Base-by-base conservation (phyloP, 2,888 invertebrate species). In the Neelides folsomi region DNA sequence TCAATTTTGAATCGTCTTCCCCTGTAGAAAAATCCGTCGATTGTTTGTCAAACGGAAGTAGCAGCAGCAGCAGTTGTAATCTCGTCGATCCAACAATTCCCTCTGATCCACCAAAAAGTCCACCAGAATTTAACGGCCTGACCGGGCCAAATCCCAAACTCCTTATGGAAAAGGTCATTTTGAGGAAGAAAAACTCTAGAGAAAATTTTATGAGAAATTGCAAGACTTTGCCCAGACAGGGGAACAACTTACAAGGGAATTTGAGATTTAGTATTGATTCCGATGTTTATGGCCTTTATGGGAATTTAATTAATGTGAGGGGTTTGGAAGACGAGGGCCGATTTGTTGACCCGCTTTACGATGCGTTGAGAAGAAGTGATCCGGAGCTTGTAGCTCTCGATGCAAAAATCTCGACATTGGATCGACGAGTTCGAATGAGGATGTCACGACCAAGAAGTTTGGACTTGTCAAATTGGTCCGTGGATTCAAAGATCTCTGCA, bases 241-340 rank as follows among this genome's bases (percentile, higher is more conserved):
- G 64, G 16, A 54, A 57, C 8, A 51, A 59, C 41, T 59, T 62
- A 13, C 40, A 16, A 7, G 56, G 57, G 16, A 57, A 52, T 52
- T 46, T 56, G 8, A 52, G 60, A 42, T 63, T 59, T 34, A 79
- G 79, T 49, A 74, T 76, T 49, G 75, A 75, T 51, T 87, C 86
- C 67, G 88, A 90, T 70, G 87, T 90, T 0, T 90, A 89, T 68
- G 89, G 88, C 0, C 73, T 92, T 1, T 92, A 89, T 68, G 86
- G 86, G 1, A 88, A 90, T 67, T 72, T 92, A 52, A 86, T 92
- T 78, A 87, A 87, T 68, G 82, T 87, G 0, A 85, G 84, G 67
- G 87, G 88, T 67, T 85, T 86, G 65, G 86, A 84, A 51, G 83
- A 82, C n/a, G 83, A 82, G 59, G 79, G 79, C 5, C 80, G 82